Evolutionary conservation across 2,113 vertebrate species (phyloP), one percentile per base, ranked within the genome.

Genomic region (Tautogolabrus adspersus): DNA sequence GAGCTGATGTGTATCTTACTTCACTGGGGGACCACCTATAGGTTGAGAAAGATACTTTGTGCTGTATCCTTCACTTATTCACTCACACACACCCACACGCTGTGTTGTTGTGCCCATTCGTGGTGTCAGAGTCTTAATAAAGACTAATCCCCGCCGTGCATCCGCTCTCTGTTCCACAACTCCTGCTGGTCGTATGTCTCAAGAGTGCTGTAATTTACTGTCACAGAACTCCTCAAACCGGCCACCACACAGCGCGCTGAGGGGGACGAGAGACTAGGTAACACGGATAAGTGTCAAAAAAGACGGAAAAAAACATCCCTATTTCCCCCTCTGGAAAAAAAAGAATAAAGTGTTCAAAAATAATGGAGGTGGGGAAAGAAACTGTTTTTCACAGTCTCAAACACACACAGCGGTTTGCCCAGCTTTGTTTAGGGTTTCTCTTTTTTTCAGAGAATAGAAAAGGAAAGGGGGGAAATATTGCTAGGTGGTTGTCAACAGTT

Each of bases 141-240:
- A 89, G 89, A 81, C 88, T 89, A 91, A 93, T 89, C 91, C 93
- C 92, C 34, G 89, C 88, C 60, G 89, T 4, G 90, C 89, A 66
- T 87, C 88, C 87, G 85, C 87, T 85, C 93, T 92, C 89, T 92
- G 87, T 92, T 91, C 89, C 85, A 52, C 82, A 55, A 23, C 91
- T 90, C 93, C 93, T 75, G 92, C 92, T 92, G 92, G 72, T 89
- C 76, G 81, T 76, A 86, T 81, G 88, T 91, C 92, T 93, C 90
- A 77, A 87, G 91, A 90, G 91, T 79, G 86, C 85, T 75, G 84
- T 93, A 93, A 94, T 94, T 94, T 94, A 91, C 92, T 88, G 91
- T 93, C 92, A 92, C 90, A 88, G 83, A 92, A 89, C 89, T 92
- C 84, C 86, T 93, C 88, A 90, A 91, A 90, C 85, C 67, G 87